Evolutionary conservation across 2,797 vertebrate species (phyloP).

Genomic region (Triplophysa yarkandensis): DNA sequence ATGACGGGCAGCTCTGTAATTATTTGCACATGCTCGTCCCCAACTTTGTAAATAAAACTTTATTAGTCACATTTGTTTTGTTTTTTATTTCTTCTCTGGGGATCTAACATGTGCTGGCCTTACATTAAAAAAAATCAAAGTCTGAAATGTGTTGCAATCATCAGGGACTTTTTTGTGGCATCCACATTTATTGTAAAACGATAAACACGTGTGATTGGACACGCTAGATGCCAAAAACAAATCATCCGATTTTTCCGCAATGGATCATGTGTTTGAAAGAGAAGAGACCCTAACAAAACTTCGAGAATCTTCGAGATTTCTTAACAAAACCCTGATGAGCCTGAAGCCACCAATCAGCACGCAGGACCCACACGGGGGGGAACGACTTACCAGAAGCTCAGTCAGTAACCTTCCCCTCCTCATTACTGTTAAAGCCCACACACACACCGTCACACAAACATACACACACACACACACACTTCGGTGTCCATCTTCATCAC

Average conservation of each 20-base stretch:
- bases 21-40: no score
- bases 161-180: no score
- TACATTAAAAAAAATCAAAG: no score
- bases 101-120: no score
- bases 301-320: constrained; percentile 13
- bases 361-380: constrained; percentile 12
- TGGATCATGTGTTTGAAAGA: neutral
- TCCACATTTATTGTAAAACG: no score
- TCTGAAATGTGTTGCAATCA: no score
- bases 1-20: no score
- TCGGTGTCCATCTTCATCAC: constrained; percentile 52
- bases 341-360: constrained; percentile 23
- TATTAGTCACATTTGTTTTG: no score
- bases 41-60: no score
- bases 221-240: neutral
- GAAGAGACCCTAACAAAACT: neutral
- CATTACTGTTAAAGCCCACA: constrained; percentile 26
- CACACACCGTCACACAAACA: constrained; percentile 26
- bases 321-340: constrained; percentile 18
- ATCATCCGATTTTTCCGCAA: neutral
- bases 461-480: constrained; percentile 25
- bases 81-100: no score
- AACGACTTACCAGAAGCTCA: constrained; percentile 39
- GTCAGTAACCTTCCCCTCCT: constrained; percentile 32
- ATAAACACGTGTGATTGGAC: neutral